Conservation (phyloP, 2,888 invertebrate genomes). For the Hypselothyrea guttata region DNA sequence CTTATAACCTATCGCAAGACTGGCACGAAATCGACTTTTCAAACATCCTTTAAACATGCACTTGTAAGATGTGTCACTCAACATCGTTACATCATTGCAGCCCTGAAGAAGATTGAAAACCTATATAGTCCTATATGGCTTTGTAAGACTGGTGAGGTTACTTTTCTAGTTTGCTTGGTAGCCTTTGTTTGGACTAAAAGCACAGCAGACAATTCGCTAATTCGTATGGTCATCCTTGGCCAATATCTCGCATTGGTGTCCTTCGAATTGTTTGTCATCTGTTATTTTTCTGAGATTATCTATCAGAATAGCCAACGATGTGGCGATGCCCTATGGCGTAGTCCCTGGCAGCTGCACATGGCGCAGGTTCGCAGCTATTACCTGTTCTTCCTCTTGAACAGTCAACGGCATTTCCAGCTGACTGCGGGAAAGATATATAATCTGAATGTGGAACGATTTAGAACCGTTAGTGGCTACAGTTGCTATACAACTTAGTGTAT, state of each 20-base stretch:
- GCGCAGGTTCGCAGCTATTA: slow-evolving; percentile 61
- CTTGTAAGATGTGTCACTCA: slow-evolving; percentile 70
- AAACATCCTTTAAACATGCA: slow-evolving; percentile 43
- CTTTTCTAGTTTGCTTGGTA: slow-evolving; percentile 74
- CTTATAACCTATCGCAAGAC: slow-evolving; percentile 4
- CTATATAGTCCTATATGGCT: slow-evolving; percentile 78
- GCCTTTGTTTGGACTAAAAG: slow-evolving; percentile 78
- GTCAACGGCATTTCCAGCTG: slow-evolving; percentile 49
- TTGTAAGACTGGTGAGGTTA: slow-evolving; percentile 72
- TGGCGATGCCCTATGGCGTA: slow-evolving; percentile 68
- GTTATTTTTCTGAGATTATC: slow-evolving; percentile 70
- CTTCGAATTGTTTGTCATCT: slow-evolving; percentile 72
- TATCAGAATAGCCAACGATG: slow-evolving; percentile 66
- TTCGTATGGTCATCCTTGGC: slow-evolving; percentile 59
- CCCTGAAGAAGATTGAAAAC: slow-evolving; percentile 68
- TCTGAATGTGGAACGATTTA: slow-evolving; percentile 58
- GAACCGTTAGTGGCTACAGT: slow-evolving; percentile 1
- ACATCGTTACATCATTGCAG: slow-evolving; percentile 74
- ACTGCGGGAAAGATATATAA: slow-evolving; percentile 73
- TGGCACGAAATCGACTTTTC: slow-evolving; percentile 21
- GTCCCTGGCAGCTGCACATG: slow-evolving; percentile 70
- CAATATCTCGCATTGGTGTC: slow-evolving; percentile 70
- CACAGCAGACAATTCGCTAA: slow-evolving; percentile 56
- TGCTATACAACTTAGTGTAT: neutral
- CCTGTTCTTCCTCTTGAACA: slow-evolving; percentile 52